phyloP scores from a whole-genome alignment of 2,113 vertebrate species.

The Lucifuga dentata region DNA sequence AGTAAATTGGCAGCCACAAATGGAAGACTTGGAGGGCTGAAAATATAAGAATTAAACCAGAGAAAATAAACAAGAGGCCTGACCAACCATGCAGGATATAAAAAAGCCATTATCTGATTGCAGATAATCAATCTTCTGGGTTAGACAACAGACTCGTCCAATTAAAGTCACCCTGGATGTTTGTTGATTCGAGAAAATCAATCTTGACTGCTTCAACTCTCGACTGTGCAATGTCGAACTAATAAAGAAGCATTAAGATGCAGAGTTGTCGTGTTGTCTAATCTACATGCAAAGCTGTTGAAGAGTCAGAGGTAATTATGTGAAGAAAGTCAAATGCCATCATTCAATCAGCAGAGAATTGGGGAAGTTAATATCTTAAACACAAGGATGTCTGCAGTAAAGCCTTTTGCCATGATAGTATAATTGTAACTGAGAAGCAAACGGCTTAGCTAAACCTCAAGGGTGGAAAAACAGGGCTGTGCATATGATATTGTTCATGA shows the following conservation, averaged over 20 bases:
- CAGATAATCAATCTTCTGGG: background rate
- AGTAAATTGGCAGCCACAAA: conserved; percentile 17
- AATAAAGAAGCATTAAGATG: background rate
- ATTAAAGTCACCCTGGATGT: background rate
- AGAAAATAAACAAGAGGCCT: background rate
- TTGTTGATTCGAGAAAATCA: background rate
- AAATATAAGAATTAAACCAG: background rate
- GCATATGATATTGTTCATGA: too few relatives aligned
- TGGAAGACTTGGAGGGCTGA: background rate
- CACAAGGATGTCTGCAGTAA: background rate
- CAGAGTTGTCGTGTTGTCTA: background rate
- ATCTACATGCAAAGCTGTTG: background rate
- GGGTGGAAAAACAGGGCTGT: background rate
- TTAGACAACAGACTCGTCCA: background rate
- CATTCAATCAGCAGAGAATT: background rate
- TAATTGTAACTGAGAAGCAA: conserved; percentile 10
- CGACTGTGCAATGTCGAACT: background rate
- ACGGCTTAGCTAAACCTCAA: background rate
- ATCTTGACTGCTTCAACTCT: background rate
- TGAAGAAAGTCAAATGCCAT: background rate
- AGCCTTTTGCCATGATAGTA: background rate
- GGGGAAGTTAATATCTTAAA: conserved; percentile 11
- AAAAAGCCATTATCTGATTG: background rate
- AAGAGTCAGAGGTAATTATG: background rate
- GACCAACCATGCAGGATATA: background rate